Evolutionary conservation across 2,888 invertebrate genomes (phyloP).

Genomic region (Hoplodrina ambigua): DNA sequence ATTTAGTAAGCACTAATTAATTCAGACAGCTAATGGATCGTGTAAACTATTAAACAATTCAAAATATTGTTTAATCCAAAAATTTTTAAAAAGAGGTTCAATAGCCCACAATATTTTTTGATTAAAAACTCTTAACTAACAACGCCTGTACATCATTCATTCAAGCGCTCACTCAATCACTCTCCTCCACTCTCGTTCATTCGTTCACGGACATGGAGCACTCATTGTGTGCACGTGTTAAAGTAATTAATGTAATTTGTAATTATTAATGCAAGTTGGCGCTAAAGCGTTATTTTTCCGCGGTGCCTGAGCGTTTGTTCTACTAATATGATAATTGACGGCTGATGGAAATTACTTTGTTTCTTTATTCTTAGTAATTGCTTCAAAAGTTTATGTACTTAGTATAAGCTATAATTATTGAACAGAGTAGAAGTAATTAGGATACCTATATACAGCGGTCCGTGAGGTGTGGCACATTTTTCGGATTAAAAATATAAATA

Average conservation of each 20-base stretch:
- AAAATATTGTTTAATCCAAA: too few species aligned
- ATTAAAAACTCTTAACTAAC: constrained; percentile 29
- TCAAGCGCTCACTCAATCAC: constrained; percentile 31
- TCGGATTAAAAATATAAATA: background rate
- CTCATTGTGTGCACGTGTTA: constrained; percentile 48
- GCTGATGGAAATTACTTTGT: constrained; percentile 34
- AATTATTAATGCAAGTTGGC: constrained; percentile 56
- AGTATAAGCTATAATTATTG: background rate
- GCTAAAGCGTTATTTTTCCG: constrained; percentile 53
- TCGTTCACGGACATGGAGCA: constrained; percentile 29
- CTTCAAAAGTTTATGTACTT: background rate
- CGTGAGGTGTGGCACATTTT: constrained; percentile 2
- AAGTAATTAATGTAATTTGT: constrained; percentile 62
- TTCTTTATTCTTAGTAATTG: constrained; percentile 6
- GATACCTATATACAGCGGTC: background rate
- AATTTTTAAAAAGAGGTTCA: background rate
- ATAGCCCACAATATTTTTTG: background rate
- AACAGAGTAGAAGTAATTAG: background rate
- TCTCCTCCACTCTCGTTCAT: constrained; percentile 24
- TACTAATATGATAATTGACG: constrained; percentile 48
- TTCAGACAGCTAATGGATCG: too few species aligned
- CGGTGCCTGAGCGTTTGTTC: constrained; percentile 42
- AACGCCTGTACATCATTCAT: background rate
- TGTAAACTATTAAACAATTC: too few species aligned
- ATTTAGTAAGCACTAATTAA: too few species aligned